These are phyloP conservation scores for Melanargia galathea DNA, from an alignment of 2,888 invertebrate species.

Conservation along the genomic window DNA sequence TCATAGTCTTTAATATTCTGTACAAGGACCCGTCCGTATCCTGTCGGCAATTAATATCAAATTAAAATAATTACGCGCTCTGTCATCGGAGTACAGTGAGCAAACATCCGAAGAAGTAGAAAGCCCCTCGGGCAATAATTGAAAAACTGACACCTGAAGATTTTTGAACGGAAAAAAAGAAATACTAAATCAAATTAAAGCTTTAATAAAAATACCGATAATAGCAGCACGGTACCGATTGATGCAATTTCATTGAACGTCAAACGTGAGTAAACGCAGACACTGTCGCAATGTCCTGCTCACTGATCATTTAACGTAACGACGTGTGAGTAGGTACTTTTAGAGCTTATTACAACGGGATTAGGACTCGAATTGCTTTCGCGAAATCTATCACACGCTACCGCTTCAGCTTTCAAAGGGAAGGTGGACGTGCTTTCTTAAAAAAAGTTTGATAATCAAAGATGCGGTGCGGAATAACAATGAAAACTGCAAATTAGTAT, in stretches of 20 bases:
- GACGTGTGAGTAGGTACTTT: conserved; percentile 38
- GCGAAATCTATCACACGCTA: conserved; percentile 46
- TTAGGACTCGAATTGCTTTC: conserved; percentile 53
- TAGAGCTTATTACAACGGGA: conserved; percentile 52
- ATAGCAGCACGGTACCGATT: conserved; percentile 73
- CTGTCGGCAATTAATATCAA: conserved; percentile 29
- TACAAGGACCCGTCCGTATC: conserved; percentile 22
- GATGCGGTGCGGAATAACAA: conserved; percentile 70
- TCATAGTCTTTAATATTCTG: conserved; percentile 22
- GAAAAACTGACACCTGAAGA: conserved; percentile 58
- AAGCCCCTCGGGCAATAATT: conserved; percentile 20
- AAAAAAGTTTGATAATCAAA: conserved; percentile 63
- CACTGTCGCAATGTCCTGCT: conserved; percentile 53
- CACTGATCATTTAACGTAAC: conserved; percentile 44
- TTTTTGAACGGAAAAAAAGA: conserved; percentile 51
- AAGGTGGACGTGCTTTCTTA: conserved; percentile 59
- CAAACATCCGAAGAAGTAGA: conserved; percentile 20
- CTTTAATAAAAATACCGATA: conserved; percentile 74
- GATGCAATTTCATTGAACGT: conserved; percentile 78
- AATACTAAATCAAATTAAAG: conserved; percentile 64
- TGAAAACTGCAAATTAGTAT: conserved; percentile 76
- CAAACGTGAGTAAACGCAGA: conserved; percentile 76
- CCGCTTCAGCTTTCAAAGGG: conserved; percentile 56
- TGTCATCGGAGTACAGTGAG: conserved; percentile 21
- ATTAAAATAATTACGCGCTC: conserved; percentile 32